Evolutionary conservation across 2,797 vertebrate species (phyloP).

Genomic region (Craterocephalus amniculus): DNA sequence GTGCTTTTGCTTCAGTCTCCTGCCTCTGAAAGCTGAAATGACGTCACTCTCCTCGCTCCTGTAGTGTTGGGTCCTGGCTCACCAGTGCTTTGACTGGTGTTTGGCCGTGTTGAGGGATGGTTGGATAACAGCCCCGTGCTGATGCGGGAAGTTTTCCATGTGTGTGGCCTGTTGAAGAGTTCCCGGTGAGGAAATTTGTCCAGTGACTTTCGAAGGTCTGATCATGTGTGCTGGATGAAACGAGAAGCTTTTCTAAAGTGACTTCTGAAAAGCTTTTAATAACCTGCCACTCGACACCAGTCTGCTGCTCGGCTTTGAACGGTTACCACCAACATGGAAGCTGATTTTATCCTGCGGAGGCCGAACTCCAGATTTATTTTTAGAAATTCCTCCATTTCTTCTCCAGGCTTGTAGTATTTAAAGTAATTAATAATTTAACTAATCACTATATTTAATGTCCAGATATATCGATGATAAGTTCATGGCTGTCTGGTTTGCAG

Average conservation of each 20-base stretch:
- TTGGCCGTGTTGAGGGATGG: constrained; percentile 24
- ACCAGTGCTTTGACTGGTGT: constrained; percentile 10
- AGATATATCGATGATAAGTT: no score
- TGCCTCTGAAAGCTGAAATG: constrained; percentile 11
- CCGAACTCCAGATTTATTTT: background rate
- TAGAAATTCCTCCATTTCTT: background rate
- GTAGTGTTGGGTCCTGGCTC: constrained; percentile 18
- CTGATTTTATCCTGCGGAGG: background rate
- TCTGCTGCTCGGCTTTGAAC: constrained; percentile 26
- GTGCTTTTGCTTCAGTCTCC: background rate
- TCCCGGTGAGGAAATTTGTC: constrained; percentile 15
- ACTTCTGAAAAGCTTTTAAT: constrained; percentile 42
- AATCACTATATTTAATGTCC: no score
- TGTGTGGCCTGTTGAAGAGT: constrained; percentile 58
- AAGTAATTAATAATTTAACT: no score
- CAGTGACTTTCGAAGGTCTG: constrained; percentile 32
- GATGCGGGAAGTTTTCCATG: constrained; percentile 25
- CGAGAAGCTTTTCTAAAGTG: constrained; percentile 24
- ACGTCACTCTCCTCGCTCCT: constrained; percentile 18
- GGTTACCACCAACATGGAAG: constrained; percentile 13
- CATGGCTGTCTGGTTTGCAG: background rate
- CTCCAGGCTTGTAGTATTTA: background rate
- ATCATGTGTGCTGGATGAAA: constrained; percentile 40
- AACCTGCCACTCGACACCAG: constrained; percentile 38
- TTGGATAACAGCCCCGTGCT: constrained; percentile 3